phyloP scores from a whole-genome alignment of 2,888 invertebrate genomes.

The Cylloceria caligata region DNA sequence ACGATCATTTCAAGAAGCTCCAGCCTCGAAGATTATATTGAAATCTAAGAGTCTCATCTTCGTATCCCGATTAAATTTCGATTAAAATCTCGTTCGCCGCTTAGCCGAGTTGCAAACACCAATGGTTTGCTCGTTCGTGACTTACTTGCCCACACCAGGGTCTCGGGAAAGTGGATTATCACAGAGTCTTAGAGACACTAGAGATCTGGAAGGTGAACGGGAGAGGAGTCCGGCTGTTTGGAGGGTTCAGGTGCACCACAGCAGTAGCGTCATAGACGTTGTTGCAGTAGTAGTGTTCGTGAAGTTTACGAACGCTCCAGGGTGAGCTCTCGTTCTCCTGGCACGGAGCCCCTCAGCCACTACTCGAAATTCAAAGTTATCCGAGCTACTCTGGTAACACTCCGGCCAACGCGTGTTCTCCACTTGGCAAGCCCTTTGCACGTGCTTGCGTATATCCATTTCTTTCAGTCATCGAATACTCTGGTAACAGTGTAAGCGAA shows the following conservation, averaged over 20 bases:
- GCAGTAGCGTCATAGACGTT: conserved; percentile 6
- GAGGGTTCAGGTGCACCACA: not conserved
- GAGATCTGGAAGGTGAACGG: conserved; percentile 45
- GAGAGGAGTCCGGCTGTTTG: not conserved
- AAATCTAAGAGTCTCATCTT: conserved; percentile 1
- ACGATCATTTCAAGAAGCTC: conserved; percentile 12
- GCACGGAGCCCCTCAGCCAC: conserved; percentile 42
- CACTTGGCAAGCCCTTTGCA: conserved; percentile 1
- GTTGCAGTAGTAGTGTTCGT: conserved; percentile 44
- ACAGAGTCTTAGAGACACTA: conserved; percentile 53
- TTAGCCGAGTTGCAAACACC: conserved; percentile 33
- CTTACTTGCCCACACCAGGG: conserved; percentile 35
- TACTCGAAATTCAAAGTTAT: conserved; percentile 64
- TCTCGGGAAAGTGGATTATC: conserved; percentile 59
- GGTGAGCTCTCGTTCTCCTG: conserved; percentile 44
- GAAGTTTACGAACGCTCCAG: conserved; percentile 61
- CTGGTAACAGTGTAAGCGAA: not conserved
- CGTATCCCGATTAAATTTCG: conserved; percentile 56
- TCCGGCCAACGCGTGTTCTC: conserved; percentile 29
- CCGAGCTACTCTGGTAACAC: conserved; percentile 58
- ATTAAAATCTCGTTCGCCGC: conserved; percentile 61
- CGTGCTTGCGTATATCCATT: conserved; percentile 27
- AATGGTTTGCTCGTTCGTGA: conserved; percentile 52
- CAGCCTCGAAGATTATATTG: not conserved
- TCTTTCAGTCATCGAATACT: conserved; percentile 32